Evolutionary conservation across 1,140 invertebrate genomes (phyloP), one percentile per base, ranked within the genome.

Genomic region (Vanessa tameamea): DNA sequence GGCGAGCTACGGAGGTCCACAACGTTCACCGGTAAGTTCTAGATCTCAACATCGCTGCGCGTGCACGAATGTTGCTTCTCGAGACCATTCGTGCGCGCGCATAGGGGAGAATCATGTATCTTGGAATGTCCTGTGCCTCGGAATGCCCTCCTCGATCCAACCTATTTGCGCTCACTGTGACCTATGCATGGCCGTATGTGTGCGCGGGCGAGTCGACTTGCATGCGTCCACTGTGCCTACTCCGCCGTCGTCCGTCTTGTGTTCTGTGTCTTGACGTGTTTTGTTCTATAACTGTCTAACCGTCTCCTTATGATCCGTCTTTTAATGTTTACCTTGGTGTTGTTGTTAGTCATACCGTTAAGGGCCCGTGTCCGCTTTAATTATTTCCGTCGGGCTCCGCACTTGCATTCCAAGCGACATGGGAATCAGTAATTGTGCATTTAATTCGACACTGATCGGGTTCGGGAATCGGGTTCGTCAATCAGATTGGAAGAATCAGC

Each of bases 51-150:
- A 93, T 93, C 92, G 91, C 91, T 87, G 89, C 84, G 86, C 89
- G 86, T 78, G 87, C 87, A 85, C 87, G 82, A 85, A 87, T 84
- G 72, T n/a, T 71, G 77, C 75, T 64, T 65, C 64, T 53, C 50
- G 76, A 68, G 67, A 64, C 47, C 79, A 86, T 89, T 81, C 86
- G 86, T 84, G 83, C 87, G 84, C 87, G 88, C 89, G 89, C 90
- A 90, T 92, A 93, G 93, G 93, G 93, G 93, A 93, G 88, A 87
- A 92, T 93, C 93, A 92, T 93, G 92, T 93, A 93, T 93, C 93
- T 93, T 93, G 93, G 93, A 93, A 93, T 93, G 93, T 93, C 91
- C 90, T 93, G 93, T 93, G 92, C 93, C 93, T 93, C 93, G 93
- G 93, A 93, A 93, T 93, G 93, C 93, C 92, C 92, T 93, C 93